These are phyloP conservation scores for Rallus crepitans DNA, from an alignment of 2,797 vertebrate species.

Conservation along the genomic window DNA sequence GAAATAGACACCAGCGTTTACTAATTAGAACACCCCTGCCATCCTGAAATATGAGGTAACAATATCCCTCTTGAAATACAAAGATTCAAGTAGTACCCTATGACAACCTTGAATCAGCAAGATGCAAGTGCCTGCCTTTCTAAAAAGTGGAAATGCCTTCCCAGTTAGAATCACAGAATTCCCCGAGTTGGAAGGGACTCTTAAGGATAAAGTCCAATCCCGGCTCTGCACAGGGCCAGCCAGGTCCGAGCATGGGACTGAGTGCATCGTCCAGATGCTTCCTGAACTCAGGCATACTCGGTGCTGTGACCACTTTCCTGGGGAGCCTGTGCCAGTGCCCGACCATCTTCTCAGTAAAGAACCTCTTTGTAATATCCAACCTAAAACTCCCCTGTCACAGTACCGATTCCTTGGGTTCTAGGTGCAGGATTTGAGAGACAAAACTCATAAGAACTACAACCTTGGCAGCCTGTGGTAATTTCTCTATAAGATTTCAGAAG, in stretches of 20 bases:
- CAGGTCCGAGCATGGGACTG: too few relatives aligned
- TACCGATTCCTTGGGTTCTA: not conserved
- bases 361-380: too few relatives aligned
- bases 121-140: rapidly evolving
- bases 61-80: not conserved
- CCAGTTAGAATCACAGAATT: not conserved
- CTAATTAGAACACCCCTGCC: not conserved
- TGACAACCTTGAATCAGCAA: not conserved
- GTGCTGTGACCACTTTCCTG: too few relatives aligned
- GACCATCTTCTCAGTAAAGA: too few relatives aligned
- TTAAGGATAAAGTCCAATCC: too few relatives aligned
- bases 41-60: not conserved
- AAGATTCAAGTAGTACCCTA: not conserved
- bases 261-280: too few relatives aligned
- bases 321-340: too few relatives aligned
- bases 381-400: not conserved
- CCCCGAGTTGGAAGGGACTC: too few relatives aligned
- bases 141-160: not conserved
- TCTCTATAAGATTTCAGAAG: not conserved
- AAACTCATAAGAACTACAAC: not conserved
- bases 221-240: too few relatives aligned
- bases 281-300: too few relatives aligned
- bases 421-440: not conserved
- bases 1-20: not conserved
- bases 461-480: not conserved